Base-by-base conservation (phyloP, 2,888 invertebrate genomes). In the Nomada ruficornis region DNA sequence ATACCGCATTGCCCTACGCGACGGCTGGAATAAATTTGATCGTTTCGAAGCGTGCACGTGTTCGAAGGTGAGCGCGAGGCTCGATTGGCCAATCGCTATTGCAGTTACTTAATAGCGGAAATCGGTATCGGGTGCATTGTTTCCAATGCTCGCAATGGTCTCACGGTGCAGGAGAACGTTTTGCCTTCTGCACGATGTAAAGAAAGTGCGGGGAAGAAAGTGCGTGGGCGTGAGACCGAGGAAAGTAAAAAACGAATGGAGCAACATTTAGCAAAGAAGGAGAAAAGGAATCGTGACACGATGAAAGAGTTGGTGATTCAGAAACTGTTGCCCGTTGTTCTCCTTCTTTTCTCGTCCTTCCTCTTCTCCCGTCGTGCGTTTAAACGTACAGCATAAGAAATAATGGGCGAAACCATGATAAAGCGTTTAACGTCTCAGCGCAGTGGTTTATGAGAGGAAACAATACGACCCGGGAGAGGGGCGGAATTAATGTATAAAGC, bases 371-470 rank as follows among this genome's bases (percentile, higher is more conserved):
- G 18, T 60, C 20, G 23, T 26, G 52, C 50, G 47, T 54, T 65
- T n/a, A 18, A n/a, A 42, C 42, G 65, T 36, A 42, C 13, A 50
- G 62, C 60, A 50, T 26, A 57, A 79, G 72, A 55, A 72, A 78
- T 52, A 65, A 70, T 29, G 64, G 57, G 65, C 23, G 78, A 78
- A 78, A 80, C 80, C 72, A 80, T 80, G 80, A 80, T 80, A 72
- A 79, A 80, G 80, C 62, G 44, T 65, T 80, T 80, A 80, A 80
- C 68, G 80, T 67, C 79, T 80, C 80, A 44, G 62, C 63, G 71
- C 55, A 50, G 36, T 57, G 80, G 70, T 80, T 79, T 80, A 80
- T 57, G 80, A 72, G 72, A 36, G 80, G 80, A 63, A 80, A 80
- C 80, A 80, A 72, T 79, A 80, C 50, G 72, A 62, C 80, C 52